phyloP scores from a whole-genome alignment of 2,797 vertebrate species.

The Falco concolor region DNA sequence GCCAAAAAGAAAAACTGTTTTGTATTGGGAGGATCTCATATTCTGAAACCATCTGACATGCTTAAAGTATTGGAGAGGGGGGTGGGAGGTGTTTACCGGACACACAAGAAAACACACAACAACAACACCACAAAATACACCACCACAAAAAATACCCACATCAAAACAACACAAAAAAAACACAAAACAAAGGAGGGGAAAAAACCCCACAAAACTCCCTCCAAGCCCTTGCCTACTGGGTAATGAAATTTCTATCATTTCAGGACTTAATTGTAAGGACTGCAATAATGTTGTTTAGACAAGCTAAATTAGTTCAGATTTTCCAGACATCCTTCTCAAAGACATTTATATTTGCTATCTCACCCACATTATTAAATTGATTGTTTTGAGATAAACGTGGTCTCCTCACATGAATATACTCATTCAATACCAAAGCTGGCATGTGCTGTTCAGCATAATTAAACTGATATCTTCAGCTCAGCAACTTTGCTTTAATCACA shows the following conservation, averaged over 20 bases:
- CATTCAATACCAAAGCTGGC: background rate
- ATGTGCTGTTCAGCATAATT: background rate
- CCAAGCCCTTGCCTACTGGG: background rate
- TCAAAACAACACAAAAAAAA: background rate
- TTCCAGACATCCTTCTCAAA: background rate
- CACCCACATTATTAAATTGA: background rate
- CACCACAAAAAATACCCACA: background rate
- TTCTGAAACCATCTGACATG: background rate
- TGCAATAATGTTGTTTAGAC: accelerated
- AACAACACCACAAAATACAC: background rate
- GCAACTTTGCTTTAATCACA: background rate
- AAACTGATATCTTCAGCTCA: background rate
- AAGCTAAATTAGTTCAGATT: background rate
- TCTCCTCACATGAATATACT: background rate
- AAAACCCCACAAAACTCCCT: background rate
- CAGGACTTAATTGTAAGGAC: background rate
- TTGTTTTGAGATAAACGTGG: background rate
- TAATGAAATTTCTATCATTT: background rate
- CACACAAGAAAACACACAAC: background rate
- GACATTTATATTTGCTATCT: background rate
- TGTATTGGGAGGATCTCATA: background rate
- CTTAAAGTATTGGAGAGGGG: background rate
- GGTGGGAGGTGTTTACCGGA: too few species aligned
- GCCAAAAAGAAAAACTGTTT: background rate
- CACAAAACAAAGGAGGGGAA: background rate